These are phyloP conservation scores for Labeo catla DNA, from an alignment of 2,113 vertebrate species.

Conservation along the genomic window DNA sequence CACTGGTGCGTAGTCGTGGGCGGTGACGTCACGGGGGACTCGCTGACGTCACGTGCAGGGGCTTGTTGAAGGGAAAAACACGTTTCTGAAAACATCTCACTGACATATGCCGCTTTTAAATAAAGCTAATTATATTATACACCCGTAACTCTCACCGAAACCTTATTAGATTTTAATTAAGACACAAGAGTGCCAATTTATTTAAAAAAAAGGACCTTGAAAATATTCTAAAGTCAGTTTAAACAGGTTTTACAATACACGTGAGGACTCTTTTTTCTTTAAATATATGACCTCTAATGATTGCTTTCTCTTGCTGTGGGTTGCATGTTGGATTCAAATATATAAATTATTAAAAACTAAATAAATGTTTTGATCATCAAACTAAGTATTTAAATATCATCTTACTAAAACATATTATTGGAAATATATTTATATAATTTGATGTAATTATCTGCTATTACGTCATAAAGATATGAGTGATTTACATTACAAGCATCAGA, in stretches of 20 bases:
- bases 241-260: not conserved
- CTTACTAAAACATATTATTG: not conserved
- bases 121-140: not conserved
- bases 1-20: not conserved
- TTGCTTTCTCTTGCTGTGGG: not conserved
- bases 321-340: not conserved
- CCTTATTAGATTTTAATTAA: not conserved
- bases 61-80: not conserved
- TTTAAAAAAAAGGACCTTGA: not conserved
- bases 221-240: not conserved
- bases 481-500: not conserved
- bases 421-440: not conserved
- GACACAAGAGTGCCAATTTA: not conserved
- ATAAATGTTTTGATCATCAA: not conserved
- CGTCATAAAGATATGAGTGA: not conserved
- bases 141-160: not conserved
- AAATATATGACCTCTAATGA: too few relatives aligned
- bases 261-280: too few relatives aligned
- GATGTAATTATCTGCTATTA: too few relatives aligned
- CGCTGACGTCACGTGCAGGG: slow-evolving; percentile 37
- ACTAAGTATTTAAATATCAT: not conserved
- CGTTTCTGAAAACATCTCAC: not conserved
- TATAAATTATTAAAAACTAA: too few relatives aligned
- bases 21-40: slow-evolving; percentile 34
- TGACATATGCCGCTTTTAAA: not conserved